phyloP scores from a whole-genome alignment of 2,797 vertebrate species.

The Pampus argenteus region DNA sequence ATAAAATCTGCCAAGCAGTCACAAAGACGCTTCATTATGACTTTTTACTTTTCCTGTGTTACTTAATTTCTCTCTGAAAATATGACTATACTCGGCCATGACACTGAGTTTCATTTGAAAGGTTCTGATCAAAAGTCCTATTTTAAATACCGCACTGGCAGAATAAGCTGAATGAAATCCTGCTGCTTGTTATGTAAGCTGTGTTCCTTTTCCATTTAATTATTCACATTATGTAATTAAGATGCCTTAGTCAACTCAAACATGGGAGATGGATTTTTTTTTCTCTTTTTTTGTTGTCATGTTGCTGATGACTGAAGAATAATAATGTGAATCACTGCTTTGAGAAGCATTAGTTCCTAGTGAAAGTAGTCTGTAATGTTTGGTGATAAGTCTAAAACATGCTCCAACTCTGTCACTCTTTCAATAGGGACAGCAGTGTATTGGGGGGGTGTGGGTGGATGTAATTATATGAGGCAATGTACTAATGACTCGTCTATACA shows the following conservation, averaged over 20 bases:
- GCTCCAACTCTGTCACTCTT: not conserved
- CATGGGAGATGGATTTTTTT: slow-evolving; percentile 6
- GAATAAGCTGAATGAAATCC: slow-evolving; percentile 24
- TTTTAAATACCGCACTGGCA: slow-evolving; percentile 47
- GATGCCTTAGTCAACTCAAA: slow-evolving; percentile 28
- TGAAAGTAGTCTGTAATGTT: slow-evolving; percentile 8
- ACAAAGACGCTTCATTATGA: not conserved
- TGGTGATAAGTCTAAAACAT: not conserved
- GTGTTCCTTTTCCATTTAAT: slow-evolving; percentile 52
- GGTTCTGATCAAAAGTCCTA: slow-evolving; percentile 51
- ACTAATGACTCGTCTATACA: too few species aligned
- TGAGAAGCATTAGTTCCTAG: slow-evolving; percentile 12
- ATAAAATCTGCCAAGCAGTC: slow-evolving; percentile 12
- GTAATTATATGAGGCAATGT: not conserved
- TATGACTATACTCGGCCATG: slow-evolving; percentile 23
- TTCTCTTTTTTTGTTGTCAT: too few species aligned
- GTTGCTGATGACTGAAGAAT: slow-evolving; percentile 28
- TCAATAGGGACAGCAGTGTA: not conserved
- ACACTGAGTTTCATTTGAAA: slow-evolving; percentile 44
- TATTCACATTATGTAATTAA: slow-evolving; percentile 59
- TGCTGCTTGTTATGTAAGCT: slow-evolving; percentile 51
- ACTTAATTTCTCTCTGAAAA: slow-evolving; percentile 44
- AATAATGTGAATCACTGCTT: slow-evolving; percentile 21
- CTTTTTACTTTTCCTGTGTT: slow-evolving; percentile 2
- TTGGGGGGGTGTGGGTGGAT: not conserved